Conservation (phyloP, 2,888 invertebrate genomes). For the Melolontha melolontha region DNA sequence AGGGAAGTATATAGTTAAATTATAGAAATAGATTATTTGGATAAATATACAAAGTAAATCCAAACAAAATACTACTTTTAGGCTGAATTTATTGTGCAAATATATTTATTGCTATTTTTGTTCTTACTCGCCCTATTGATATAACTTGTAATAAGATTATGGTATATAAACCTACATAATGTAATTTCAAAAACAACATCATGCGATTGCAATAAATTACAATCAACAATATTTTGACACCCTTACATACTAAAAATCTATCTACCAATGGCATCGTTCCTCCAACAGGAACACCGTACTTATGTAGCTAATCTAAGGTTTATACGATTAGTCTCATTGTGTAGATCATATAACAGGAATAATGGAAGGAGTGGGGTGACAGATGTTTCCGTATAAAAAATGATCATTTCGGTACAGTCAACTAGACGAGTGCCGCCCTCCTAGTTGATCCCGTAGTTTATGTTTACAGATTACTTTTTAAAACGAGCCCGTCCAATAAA, state of each 20-base stretch:
- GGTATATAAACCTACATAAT: too few relatives aligned
- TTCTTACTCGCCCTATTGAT: too few relatives aligned
- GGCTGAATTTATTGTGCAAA: too few relatives aligned
- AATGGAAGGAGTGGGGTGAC: constrained; percentile 51
- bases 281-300: constrained; percentile 46
- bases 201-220: constrained; percentile 46
- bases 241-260: constrained; percentile 54
- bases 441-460: constrained; percentile 17
- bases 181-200: neutral
- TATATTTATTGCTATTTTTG: too few relatives aligned
- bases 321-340: constrained; percentile 49
- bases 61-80: too few relatives aligned
- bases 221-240: constrained; percentile 58
- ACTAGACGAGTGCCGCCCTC: constrained; percentile 6
- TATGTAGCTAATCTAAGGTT: constrained; percentile 47
- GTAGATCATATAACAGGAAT: constrained; percentile 25
- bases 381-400: constrained; percentile 62
- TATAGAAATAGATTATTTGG: too few relatives aligned
- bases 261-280: neutral
- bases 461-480: constrained; percentile 44
- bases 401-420: constrained; percentile 47
- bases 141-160: too few relatives aligned
- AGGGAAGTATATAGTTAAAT: too few relatives aligned
- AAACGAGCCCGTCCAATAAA: constrained; percentile 34
- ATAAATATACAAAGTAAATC: too few relatives aligned